phyloP scores from a whole-genome alignment of 1,140 invertebrate species.

The Acromyrmex charruanus region DNA sequence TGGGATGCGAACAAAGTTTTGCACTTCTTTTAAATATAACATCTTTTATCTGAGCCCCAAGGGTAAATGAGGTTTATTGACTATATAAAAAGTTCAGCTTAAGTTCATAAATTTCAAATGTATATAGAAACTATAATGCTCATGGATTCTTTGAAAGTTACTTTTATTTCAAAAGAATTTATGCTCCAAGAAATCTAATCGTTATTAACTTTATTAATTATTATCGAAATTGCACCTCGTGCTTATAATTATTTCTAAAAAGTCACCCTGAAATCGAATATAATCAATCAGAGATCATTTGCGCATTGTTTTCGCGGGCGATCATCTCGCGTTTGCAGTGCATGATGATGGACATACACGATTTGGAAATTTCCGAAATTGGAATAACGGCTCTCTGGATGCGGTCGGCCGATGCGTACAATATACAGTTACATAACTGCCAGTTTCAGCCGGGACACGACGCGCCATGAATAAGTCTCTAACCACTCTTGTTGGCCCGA shows the following conservation, averaged over 20 bases:
- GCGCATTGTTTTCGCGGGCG: background rate
- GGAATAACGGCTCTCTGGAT: conserved; percentile 67
- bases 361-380: conserved; percentile 74
- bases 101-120: conserved; percentile 11
- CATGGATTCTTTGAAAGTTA: background rate
- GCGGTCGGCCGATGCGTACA: conserved; percentile 55
- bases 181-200: background rate
- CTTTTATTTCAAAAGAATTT: background rate
- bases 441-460: conserved; percentile 75
- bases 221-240: background rate
- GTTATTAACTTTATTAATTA: background rate
- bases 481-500: conserved; percentile 74
- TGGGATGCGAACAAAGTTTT: conserved; percentile 2
- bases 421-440: conserved; percentile 73
- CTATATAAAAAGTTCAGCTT: background rate
- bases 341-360: conserved; percentile 64
- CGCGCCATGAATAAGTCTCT: conserved; percentile 75
- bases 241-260: background rate
- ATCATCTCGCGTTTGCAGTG: conserved; percentile 8
- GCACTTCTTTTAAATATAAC: conserved; percentile 19
- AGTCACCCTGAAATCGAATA: conserved; percentile 8
- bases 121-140: background rate
- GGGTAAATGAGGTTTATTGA: background rate
- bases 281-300: background rate
- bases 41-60: conserved; percentile 10